Evolutionary conservation across 2,113 vertebrate species (phyloP).

Genomic region (Apteryx mantelli): DNA sequence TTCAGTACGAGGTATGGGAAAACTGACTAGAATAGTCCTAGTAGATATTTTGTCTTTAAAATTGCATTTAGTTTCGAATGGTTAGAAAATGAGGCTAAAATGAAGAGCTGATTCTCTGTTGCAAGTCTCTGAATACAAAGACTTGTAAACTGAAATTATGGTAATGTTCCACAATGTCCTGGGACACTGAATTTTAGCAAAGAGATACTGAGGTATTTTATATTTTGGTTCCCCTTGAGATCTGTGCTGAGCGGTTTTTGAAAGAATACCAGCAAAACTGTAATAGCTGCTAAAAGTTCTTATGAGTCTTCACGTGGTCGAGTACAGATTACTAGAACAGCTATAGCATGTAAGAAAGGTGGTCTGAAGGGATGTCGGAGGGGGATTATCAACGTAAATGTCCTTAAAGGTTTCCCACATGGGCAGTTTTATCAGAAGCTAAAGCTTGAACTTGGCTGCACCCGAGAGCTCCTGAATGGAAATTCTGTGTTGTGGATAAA

Average conservation of each 20-base stretch:
- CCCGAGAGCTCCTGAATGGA: no score
- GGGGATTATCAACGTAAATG: no score
- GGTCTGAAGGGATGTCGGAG: no score
- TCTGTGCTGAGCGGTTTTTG: background rate
- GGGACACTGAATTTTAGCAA: background rate
- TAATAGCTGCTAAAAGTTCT: background rate
- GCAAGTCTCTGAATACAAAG: background rate
- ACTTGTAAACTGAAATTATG: background rate
- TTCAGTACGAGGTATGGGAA: background rate
- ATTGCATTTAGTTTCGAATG: background rate
- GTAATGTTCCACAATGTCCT: background rate
- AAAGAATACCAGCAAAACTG: background rate
- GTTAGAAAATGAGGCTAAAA: background rate
- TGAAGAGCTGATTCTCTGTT: background rate
- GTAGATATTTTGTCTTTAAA: background rate
- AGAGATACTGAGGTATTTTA: background rate
- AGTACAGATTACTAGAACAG: background rate
- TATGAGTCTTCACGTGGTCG: background rate
- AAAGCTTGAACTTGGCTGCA: no score
- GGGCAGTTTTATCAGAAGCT: no score
- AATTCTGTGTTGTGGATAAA: no score
- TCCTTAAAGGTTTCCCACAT: no score
- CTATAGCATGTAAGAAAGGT: no score
- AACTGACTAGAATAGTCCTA: background rate
- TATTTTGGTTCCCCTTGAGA: background rate